A percentile compares a stretch with the other conserved stretches of the same genome.
phyloP scores from a whole-genome alignment of 2,113 vertebrate species.

The Dermatemys mawii region DNA sequence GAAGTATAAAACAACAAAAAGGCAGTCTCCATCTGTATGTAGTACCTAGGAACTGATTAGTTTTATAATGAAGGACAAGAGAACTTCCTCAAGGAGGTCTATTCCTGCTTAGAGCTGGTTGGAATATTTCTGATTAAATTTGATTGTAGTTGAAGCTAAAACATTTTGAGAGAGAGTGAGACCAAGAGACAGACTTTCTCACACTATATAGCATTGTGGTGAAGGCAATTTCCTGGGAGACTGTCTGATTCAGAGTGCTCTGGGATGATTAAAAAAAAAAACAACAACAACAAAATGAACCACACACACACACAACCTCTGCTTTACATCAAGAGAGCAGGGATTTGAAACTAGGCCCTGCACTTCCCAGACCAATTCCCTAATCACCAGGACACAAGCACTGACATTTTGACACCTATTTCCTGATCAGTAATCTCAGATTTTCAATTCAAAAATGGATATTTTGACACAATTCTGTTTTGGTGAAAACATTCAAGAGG shows the following conservation, averaged over 20 bases:
- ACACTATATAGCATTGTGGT: background rate
- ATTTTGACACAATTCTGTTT: background rate
- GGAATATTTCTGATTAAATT: background rate
- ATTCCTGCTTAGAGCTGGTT: background rate
- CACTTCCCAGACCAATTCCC: too few relatives aligned
- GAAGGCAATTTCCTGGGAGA: background rate
- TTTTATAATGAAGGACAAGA: background rate
- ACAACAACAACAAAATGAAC: too few relatives aligned
- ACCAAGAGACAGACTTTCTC: background rate
- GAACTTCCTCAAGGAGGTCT: background rate
- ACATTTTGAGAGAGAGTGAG: too few relatives aligned
- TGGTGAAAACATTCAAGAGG: background rate
- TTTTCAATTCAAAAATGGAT: background rate
- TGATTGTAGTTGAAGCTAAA: too few relatives aligned
- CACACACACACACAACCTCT: too few relatives aligned
- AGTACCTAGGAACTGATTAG: background rate
- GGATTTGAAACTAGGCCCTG: too few relatives aligned
- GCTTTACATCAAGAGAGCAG: too few relatives aligned
- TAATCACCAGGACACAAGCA: too few relatives aligned
- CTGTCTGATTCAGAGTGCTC: background rate
- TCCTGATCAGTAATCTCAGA: background rate
- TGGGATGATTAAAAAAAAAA: background rate
- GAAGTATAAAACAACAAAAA: background rate
- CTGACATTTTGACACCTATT: too few relatives aligned
- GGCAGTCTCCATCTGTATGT: background rate